Base-by-base conservation (phyloP, 2,888 invertebrate species). In the Cryptocephalus moraei region DNA sequence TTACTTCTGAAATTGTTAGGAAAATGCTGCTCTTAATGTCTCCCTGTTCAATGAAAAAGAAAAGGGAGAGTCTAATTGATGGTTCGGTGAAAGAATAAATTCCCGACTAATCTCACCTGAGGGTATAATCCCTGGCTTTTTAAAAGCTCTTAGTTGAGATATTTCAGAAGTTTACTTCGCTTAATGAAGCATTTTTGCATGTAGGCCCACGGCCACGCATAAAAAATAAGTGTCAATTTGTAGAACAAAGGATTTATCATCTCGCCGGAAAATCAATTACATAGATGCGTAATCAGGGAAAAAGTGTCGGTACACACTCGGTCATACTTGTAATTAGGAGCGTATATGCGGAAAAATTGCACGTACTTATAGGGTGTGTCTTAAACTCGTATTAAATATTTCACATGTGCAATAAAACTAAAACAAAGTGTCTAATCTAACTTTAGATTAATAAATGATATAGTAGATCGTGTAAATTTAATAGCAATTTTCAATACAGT, bases 41-140 rank as follows among this genome's bases (percentile, higher is more conserved):
- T 53, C 55, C 54, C 52, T 46, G 56, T 59, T 57, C 57, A 59
- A 54, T 56, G 57, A 51, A 57, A 57, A 56, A 59, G 56, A 57
- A 58, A 59, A 52, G 51, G 56, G 53, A 49, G 52, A 43, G 49
- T 39, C 54, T 55, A 59, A 57, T 59, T 57, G 55, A 59, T 52
- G 59, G 49, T 41, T 49, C 54, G 48, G 46, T 48, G 52, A 53
- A 55, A 52, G 54, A 55, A 59, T 59, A 59, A 59, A 59, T 59
- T 59, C 12, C 45, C 12, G 48, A 39, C 49, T 59, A 59, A 59
- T 59, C 56, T 54, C 49, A 59, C 57, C 59, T 57, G 52, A 54
- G 59, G 59, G 59, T 55, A 49, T 56, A 53, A 57, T 58, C 51
- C 46, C 49, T 47, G 51, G 53, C 51, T 57, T 57, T 56, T 56